phyloP scores from a whole-genome alignment of 2,888 invertebrate genomes.

The Aromia moschata region DNA sequence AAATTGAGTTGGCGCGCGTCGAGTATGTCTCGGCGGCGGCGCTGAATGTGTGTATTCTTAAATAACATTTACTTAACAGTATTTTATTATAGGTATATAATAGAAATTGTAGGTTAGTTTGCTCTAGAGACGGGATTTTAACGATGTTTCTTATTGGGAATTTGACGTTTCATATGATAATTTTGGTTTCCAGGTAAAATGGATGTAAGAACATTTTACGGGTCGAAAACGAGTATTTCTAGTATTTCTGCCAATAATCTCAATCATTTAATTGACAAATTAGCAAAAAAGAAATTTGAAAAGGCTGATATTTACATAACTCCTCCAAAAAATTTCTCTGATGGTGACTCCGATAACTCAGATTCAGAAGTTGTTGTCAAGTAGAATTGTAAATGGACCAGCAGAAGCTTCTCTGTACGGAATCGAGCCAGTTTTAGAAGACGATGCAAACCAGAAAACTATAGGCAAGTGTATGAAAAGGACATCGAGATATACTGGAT shows the following conservation, averaged over 20 bases:
- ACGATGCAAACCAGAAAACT: slow-evolving; percentile 1
- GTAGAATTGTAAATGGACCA: background rate
- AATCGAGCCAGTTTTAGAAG: background rate
- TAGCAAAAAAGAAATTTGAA: slow-evolving; percentile 4
- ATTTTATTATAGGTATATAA: no score
- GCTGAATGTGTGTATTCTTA: no score
- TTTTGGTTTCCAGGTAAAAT: background rate
- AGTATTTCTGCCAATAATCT: background rate
- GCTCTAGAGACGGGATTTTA: no score
- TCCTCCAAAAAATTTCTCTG: slow-evolving; percentile 2
- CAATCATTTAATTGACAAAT: slow-evolving; percentile 6
- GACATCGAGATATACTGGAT: background rate
- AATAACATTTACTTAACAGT: no score
- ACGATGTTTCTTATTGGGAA: background rate
- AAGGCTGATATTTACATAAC: slow-evolving; percentile 8
- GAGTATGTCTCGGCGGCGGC: no score
- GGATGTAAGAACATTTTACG: background rate
- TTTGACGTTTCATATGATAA: background rate
- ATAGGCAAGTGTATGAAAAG: background rate
- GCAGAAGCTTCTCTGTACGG: slow-evolving; percentile 5
- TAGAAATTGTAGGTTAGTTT: no score
- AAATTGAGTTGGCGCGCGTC: no score
- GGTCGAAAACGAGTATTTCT: background rate
- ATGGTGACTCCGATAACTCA: slow-evolving; percentile 1
- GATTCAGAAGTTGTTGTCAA: slow-evolving; percentile 6